Evolutionary conservation across 2,888 invertebrate genomes (phyloP), one percentile per base, ranked within the genome.

Genomic region (Melinopterus prodromus): DNA sequence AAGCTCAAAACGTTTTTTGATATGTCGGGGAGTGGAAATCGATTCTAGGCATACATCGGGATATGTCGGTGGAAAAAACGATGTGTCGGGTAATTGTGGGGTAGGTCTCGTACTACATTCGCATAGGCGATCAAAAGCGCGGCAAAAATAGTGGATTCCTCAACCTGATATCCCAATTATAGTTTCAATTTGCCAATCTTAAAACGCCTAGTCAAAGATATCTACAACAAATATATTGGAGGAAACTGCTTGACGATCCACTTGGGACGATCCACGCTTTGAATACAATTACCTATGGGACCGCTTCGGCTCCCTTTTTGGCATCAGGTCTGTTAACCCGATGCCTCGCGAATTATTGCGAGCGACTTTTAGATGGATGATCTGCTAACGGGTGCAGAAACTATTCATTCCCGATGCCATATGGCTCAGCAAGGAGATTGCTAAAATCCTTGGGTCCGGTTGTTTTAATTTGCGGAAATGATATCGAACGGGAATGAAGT

Each of bases 161-260:
- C n/a, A n/a, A n/a, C n/a, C n/a, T n/a, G n/a, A n/a, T n/a, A n/a
- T n/a, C n/a, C n/a, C n/a, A n/a, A n/a, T n/a, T n/a, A n/a, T n/a
- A n/a, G n/a, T n/a, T n/a, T n/a, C n/a, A n/a, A n/a, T n/a, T n/a
- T n/a, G n/a, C n/a, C n/a, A n/a, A n/a, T n/a, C n/a, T n/a, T n/a
- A n/a, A n/a, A n/a, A n/a, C n/a, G n/a, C 75, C 80, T 0, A 80
- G 81, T 0, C 85, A 88, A 74, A 77, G 84, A 16, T 70, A 84
- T 15, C 83, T 85, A 12, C 88, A 88, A 72, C 78, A 85, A 6
- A 88, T 90, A 5, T 72, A 89, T 3, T 89, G 88, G 88, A 77
- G 86, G 35, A 78, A 82, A 4, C 26, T 83, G 71, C 81, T 82
- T 6, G 70, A 16, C 6, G 69, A 78, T 7, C 76, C 84, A 14